Percentiles rank a stretch among this genome's conserved stretches.
Evolutionary conservation across 2,888 invertebrate genomes (phyloP).

Genomic region (Pristionchus maxplancki): DNA sequence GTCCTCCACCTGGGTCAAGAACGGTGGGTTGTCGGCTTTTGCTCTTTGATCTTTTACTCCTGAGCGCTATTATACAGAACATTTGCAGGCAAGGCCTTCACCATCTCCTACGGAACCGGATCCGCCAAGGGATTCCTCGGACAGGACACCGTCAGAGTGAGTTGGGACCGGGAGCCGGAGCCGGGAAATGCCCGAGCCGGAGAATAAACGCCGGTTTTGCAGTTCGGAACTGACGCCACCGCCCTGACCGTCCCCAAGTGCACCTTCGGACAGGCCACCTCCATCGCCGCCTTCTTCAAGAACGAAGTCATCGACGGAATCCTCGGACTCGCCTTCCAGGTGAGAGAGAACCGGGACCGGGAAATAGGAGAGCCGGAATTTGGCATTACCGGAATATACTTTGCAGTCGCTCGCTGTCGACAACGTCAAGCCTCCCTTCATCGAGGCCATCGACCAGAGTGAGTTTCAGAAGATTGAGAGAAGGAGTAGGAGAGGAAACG

Average conservation of each 20-base stretch:
- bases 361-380: background rate
- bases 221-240: constrained; percentile 62
- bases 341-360: background rate
- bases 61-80: no score
- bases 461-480: constrained; percentile 61
- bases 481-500: background rate
- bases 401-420: constrained; percentile 88
- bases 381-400: background rate
- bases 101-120: constrained; percentile 94
- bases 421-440: constrained; percentile 91
- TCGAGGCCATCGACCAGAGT: constrained; percentile 89
- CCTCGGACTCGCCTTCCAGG: constrained; percentile 68
- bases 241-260: constrained; percentile 63
- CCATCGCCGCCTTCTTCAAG: constrained; percentile 65
- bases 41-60: background rate
- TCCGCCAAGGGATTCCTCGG: constrained; percentile 92
- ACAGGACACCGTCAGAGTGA: constrained; percentile 88
- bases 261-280: constrained; percentile 69
- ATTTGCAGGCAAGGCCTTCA: constrained; percentile 84
- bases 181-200: background rate
- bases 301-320: constrained; percentile 68
- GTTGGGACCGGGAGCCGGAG: constrained; percentile 74
- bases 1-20: constrained; percentile 88
- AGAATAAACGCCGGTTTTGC: background rate
- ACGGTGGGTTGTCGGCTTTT: constrained; percentile 83